Percentiles rank a stretch among this genome's conserved stretches.
These are phyloP conservation scores for Festucalex cinctus DNA, from an alignment of 2,113 vertebrate species.

Conservation along the genomic window DNA sequence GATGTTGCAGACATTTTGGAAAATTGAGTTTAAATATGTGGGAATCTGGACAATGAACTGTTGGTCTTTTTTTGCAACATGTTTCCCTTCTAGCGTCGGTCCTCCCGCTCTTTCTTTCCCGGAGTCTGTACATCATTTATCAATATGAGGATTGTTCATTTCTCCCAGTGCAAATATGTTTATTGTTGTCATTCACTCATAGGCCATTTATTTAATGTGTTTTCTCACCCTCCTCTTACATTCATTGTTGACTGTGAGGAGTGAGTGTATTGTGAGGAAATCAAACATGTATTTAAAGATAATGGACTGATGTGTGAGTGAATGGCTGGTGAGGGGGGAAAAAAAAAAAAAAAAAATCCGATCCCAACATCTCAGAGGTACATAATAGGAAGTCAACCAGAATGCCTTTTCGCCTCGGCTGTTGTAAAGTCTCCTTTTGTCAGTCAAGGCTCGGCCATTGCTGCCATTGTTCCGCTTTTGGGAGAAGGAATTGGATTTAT, in stretches of 20 bases:
- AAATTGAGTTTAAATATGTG: background rate
- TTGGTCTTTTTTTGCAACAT: background rate
- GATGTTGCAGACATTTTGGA: background rate
- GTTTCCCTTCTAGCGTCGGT: background rate
- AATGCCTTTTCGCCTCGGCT: constrained; percentile 61
- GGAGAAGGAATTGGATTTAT: constrained; percentile 66
- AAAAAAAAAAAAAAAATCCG: constrained; percentile 61
- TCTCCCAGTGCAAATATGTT: constrained; percentile 59
- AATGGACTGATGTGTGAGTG: constrained; percentile 57
- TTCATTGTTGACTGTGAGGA: constrained; percentile 38
- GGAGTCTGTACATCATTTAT: constrained; percentile 52
- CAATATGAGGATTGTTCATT: constrained; percentile 58
- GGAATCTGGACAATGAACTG: background rate
- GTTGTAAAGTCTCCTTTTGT: constrained; percentile 69
- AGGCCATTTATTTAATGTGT: constrained; percentile 64
- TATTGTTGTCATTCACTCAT: constrained; percentile 65
- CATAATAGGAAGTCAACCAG: constrained; percentile 70
- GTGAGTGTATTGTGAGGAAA: constrained; percentile 58
- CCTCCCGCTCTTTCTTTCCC: background rate
- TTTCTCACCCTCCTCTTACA: constrained; percentile 24
- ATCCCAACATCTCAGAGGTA: constrained; percentile 67
- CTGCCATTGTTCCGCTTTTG: constrained; percentile 64
- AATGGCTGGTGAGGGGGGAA: constrained; percentile 58
- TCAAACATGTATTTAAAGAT: constrained; percentile 71
- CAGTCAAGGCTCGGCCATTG: constrained; percentile 45